Percentiles rank a stretch among this genome's conserved stretches.
phyloP scores from a whole-genome alignment of 1,140 invertebrate genomes.

The Theocolax elegans region DNA sequence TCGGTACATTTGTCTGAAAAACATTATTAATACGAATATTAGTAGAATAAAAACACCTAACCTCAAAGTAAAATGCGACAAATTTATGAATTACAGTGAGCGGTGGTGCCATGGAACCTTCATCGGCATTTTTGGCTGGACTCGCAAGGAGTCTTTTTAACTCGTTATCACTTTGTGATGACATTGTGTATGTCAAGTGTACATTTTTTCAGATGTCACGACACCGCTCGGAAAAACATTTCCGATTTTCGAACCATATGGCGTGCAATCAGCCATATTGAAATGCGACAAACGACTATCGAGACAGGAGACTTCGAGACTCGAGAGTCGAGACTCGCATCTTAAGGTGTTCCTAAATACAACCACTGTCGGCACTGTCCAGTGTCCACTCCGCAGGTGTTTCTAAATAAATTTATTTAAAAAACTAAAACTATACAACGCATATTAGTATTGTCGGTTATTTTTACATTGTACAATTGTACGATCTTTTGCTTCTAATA shows the following conservation, averaged over 20 bases:
- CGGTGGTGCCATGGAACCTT: slow-evolving; percentile 60
- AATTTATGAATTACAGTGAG: slow-evolving; percentile 50
- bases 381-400: no score
- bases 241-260: neutral
- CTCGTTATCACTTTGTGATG: slow-evolving; percentile 50
- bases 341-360: no score
- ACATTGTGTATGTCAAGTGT: slow-evolving; percentile 29
- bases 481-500: no score
- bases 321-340: no score
- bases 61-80: slow-evolving; percentile 13
- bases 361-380: no score
- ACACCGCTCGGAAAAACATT: neutral
- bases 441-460: no score
- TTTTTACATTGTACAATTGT: no score
- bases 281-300: no score
- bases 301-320: no score
- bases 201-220: neutral
- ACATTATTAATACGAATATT: neutral
- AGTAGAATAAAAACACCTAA: slow-evolving; percentile 18
- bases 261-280: neutral
- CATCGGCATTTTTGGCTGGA: slow-evolving; percentile 57
- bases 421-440: no score
- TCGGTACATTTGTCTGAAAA: slow-evolving; percentile 58
- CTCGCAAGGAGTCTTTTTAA: slow-evolving; percentile 54
- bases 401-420: no score